Evolutionary conservation across 2,113 vertebrate genomes (phyloP), one percentile per base, ranked within the genome.

Genomic region (Macquaria australasica): DNA sequence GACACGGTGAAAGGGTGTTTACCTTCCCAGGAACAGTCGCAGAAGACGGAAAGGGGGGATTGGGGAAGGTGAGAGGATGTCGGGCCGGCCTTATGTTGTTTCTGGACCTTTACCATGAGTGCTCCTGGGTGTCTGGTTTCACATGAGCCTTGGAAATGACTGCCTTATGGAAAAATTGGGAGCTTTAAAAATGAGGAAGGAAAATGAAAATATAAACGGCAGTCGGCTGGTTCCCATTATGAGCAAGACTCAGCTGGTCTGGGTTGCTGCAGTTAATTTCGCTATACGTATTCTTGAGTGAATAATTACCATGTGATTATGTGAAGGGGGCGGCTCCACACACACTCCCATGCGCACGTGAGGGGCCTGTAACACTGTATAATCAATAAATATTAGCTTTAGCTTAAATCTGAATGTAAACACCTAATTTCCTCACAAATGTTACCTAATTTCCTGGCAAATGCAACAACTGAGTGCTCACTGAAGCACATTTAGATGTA

Each of bases 121-220:
- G 67, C 70, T 89, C 86, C 87, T 77, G 73, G 86, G 93, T 90
- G 84, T 96, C 95, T 92, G 76, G 89, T 95, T 95, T 95, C 95
- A 93, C 63, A 3, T 85, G 76, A 60, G 90, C 85, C 85, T 79
- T 85, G 88, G 90, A 91, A 91, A 90, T 64, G 78, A 87, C 83
- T 87, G 74, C 87, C 91, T 83, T 77, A 86, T 94, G 93, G 93
- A 94, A 95, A 93, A 86, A 87, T 55, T 68, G 56, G 15, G 81
- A 71, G 79, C 79, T 89, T 88, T 88, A 89, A 92, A 91, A 91
- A 89, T 18, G 56, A 76, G 77, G 82, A 87, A 90, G 76, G 89
- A 91, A 90, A 91, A 86, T 74, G 64, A 85, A 82, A 90, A 89
- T 84, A 76, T 75, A 82, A 90, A 84, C 37, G 37, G 53, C 67